Evolutionary conservation across 2,888 invertebrate species (phyloP).

Genomic region (Xestoiulus laeticollis): DNA sequence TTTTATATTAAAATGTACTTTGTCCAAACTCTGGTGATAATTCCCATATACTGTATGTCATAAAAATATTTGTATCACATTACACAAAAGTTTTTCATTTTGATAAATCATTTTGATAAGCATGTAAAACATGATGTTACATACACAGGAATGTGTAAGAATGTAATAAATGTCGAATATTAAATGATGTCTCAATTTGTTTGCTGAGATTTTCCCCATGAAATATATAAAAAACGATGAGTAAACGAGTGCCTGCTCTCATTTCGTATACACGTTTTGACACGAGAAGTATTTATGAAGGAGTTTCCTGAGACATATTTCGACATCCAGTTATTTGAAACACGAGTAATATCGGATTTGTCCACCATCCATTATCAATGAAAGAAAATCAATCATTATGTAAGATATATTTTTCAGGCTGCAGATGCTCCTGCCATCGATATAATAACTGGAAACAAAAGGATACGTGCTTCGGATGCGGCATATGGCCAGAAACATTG

Average conservation of each 20-base stretch:
- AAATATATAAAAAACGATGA: not conserved
- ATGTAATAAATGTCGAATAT: no score
- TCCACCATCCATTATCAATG: conserved; percentile 24
- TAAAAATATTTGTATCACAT: no score
- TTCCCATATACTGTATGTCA: no score
- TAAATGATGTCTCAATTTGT: no score
- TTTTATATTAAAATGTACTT: no score
- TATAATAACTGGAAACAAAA: conserved; percentile 32
- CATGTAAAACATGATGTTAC: no score
- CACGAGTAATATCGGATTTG: conserved; percentile 34
- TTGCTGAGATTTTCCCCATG: no score
- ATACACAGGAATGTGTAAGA: no score
- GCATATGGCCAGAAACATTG: not conserved
- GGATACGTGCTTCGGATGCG: not conserved
- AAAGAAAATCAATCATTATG: conserved; percentile 27
- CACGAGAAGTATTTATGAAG: not conserved
- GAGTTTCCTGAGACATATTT: not conserved
- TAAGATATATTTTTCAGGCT: not conserved
- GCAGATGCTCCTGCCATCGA: conserved; percentile 13
- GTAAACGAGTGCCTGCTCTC: not conserved
- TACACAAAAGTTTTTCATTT: no score
- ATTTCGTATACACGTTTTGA: not conserved
- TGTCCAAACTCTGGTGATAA: no score
- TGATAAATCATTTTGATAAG: no score
- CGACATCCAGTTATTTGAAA: conserved; percentile 27